These are phyloP conservation scores for Leptopilina clavipes DNA, from an alignment of 1,140 invertebrate genomes.

Conservation along the genomic window DNA sequence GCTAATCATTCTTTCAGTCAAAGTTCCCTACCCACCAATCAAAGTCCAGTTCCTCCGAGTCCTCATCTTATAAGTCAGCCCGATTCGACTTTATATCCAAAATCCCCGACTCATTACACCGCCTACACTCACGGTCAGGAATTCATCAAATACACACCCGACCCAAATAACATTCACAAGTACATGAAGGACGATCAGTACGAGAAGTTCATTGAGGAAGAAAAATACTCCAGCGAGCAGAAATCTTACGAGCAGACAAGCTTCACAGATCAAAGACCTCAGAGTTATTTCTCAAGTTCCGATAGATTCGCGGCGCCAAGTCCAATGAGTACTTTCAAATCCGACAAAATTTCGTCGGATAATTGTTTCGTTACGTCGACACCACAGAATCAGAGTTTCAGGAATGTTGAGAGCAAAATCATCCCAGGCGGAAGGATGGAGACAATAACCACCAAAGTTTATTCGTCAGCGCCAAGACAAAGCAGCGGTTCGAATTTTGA, in stretches of 20 bases:
- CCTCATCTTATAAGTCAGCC: background rate
- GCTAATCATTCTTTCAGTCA: background rate
- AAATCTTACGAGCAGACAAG: constrained; percentile 44
- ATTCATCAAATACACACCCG: constrained; percentile 9
- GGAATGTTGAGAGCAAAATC: constrained; percentile 60
- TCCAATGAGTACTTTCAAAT: constrained; percentile 65
- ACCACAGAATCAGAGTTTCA: constrained; percentile 62
- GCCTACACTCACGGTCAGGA: background rate
- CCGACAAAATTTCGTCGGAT: constrained; percentile 47
- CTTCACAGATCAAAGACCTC: constrained; percentile 48
- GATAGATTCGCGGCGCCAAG: constrained; percentile 54
- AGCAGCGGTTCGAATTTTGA: constrained; percentile 69
- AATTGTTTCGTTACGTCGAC: constrained; percentile 32
- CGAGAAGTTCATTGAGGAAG: constrained; percentile 44
- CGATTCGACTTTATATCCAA: constrained; percentile 33
- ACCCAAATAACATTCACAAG: constrained; percentile 33
- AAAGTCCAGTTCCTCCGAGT: background rate
- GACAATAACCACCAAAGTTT: constrained; percentile 71
- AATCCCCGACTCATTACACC: constrained; percentile 44
- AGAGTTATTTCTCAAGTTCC: constrained; percentile 47
- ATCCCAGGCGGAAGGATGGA: constrained; percentile 65
- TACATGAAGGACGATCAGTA: background rate
- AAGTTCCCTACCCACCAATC: background rate
- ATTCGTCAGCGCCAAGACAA: constrained; percentile 67
- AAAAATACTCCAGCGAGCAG: constrained; percentile 47